phyloP scores from a whole-genome alignment of 2,888 invertebrate species.

The Ctena decussata region DNA sequence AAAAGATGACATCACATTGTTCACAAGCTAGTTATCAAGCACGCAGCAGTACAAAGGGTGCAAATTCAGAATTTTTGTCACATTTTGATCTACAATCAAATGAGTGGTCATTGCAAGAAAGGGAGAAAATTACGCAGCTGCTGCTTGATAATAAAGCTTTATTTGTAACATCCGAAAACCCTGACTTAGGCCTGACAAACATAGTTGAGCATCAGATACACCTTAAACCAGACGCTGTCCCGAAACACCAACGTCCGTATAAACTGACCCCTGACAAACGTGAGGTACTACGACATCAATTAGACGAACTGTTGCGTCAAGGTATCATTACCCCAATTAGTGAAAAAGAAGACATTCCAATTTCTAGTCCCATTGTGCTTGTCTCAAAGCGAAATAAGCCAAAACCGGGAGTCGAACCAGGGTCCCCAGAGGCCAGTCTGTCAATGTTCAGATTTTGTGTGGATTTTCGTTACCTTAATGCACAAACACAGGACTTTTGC shows the following conservation, averaged over 20 bases:
- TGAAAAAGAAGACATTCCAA: constrained; percentile 27
- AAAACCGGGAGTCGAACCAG: background rate
- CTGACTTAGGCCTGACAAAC: constrained; percentile 9
- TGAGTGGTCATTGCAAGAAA: background rate
- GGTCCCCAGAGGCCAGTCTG: constrained; percentile 34
- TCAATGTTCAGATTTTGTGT: constrained; percentile 32
- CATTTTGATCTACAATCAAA: too few species aligned
- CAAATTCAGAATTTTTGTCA: too few species aligned
- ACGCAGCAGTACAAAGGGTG: background rate
- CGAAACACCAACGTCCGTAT: constrained; percentile 39
- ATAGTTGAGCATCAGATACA: constrained; percentile 23
- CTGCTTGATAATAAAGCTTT: constrained; percentile 3
- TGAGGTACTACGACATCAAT: constrained; percentile 30
- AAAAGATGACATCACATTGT: too few species aligned
- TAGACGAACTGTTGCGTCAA: constrained; percentile 33
- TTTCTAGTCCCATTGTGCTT: constrained; percentile 39
- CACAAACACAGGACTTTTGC: constrained; percentile 21
- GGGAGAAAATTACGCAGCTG: background rate
- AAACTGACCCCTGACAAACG: constrained; percentile 24
- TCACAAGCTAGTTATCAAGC: too few species aligned
- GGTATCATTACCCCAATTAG: constrained; percentile 34
- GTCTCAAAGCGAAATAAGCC: constrained; percentile 42
- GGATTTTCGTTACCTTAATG: constrained; percentile 42
- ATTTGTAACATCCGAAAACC: constrained; percentile 22
- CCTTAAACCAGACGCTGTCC: constrained; percentile 19